Evolutionary conservation across 2,888 invertebrate genomes (phyloP), one percentile per base, ranked within the genome.

Genomic region (Gandaritis pyraliata): DNA sequence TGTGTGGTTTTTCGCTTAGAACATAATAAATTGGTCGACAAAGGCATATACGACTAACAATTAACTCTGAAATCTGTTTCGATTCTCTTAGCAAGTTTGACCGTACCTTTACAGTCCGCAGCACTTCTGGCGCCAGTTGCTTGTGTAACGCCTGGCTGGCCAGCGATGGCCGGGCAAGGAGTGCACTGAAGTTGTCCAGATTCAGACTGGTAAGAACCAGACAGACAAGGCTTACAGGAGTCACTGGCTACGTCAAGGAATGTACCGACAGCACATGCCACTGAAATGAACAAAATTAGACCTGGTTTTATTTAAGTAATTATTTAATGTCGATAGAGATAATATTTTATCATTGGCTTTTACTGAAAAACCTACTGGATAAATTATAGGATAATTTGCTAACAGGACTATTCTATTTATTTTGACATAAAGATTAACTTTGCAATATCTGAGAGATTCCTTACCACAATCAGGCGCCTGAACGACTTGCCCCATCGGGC

Each of bases 201-300:
- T 87, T 98, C 97, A 65, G 98, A 98, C 86, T 99, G 99, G 85
- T 98, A 99, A 0, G 95, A 96, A 67, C 99, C 99, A 43, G 96
- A 92, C 0, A 97, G 96, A 77, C 98, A 98, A 23, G 96, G 95
- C 46, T 95, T 91, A 82, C 98, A 98, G 15, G 95, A 94, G 76
- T 96, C 95, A 63, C 95, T 95, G 4, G 94, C 94, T 46, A 94
- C 94, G 69, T 97, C 95, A 80, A 96, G 97, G 92, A 93, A 98
- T 0, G 97, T 97, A 65, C 98, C 98, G 67, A 98, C 95, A 13
- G 98, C 96, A 83, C 98, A 98, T 23, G 98, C 97, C 58, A 98
- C 96, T 96, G 83, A 73, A 73, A 78, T 61, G 1, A 33, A 15
- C 23, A 55, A 46, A 64, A 51, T 13, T n/a, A 30, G 11, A 43